Base-by-base conservation (phyloP, 2,888 invertebrate species). In the Leptinotarsa haldemani region DNA sequence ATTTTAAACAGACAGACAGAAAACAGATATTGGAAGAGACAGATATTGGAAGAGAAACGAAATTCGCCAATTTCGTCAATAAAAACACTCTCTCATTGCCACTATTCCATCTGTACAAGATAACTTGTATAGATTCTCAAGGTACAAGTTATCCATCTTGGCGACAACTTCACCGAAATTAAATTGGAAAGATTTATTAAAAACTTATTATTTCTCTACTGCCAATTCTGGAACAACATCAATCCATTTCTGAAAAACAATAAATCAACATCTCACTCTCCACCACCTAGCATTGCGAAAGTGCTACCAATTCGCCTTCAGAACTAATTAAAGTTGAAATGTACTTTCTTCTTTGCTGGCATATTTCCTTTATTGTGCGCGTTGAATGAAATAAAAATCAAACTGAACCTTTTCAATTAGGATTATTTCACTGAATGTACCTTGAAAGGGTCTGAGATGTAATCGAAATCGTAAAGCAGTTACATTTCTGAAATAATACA, bases 281-380 rank as follows among this genome's bases (percentile, higher is more conserved):
- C 68, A 64, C 65, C 7, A 61, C 30, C 61, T n/a, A 25, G n/a
- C 61, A 61, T 18, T 61, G 61, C n/a, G 16, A 70, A 65, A 70
- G 65, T 46, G 71, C 69, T 69, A 66, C 64, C 56, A 30, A 66
- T 53, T 48, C 64, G 67, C 64, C 72, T 68, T 65, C 61, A 71
- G 66, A 76, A 76, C 73, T 73, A 76, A 76, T 76, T 76, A 76
- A 71, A 73, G 69, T 71, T 69, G 73, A 73, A 73, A 76, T 71
- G 30, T 66, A 63, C 69, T 30, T 46, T 47, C 40, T 40, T 53
- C 47, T 30, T 61, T 46, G n/a, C 65, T n/a, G 20, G 40, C 52
- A 61, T 20, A 18, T 71, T 71, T 65, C 66, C 25, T 46, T 70
- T 18, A 50, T 20, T 66, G 69, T 30, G 12, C 25, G 16, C 47